Conservation (phyloP, 2,888 invertebrate genomes). For the Amorpha juglandis region DNA sequence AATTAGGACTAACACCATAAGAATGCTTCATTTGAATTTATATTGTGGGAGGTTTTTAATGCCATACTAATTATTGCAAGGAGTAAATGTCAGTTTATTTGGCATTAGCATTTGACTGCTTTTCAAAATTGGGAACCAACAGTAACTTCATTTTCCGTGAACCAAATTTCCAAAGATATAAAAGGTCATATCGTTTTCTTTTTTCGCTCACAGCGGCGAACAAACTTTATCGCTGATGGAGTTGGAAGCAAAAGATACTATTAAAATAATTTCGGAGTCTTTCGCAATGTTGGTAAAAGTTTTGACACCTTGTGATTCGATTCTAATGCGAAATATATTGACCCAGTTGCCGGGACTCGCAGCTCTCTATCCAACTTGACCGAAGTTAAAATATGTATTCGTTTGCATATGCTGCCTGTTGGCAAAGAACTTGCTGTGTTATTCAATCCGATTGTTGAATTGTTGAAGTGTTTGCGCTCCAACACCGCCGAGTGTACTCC, state of each 20-base stretch:
- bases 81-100: too few species aligned
- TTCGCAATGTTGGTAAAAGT: conserved; percentile 23
- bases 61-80: too few species aligned
- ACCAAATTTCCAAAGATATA: not conserved
- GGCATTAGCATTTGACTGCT: not conserved
- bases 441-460: conserved; percentile 33
- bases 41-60: not conserved
- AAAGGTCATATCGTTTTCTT: not conserved
- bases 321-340: conserved; percentile 41
- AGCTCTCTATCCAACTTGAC: conserved; percentile 29
- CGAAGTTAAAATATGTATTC: conserved; percentile 43
- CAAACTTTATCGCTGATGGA: conserved; percentile 10
- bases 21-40: conserved; percentile 4
- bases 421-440: conserved; percentile 34
- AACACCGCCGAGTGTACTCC: conserved; percentile 7
- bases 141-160: not conserved
- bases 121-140: not conserved
- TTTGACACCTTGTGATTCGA: conserved; percentile 23
- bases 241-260: conserved; percentile 15
- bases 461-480: conserved; percentile 27
- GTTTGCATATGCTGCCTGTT: conserved; percentile 38
- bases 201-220: not conserved
- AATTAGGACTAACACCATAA: not conserved
- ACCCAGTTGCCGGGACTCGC: conserved; percentile 44
- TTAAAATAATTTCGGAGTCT: conserved; percentile 20